Percentiles rank a stretch among this genome's conserved stretches.
Conservation (phyloP, 2,113 vertebrate genomes). For the Gadus macrocephalus region DNA sequence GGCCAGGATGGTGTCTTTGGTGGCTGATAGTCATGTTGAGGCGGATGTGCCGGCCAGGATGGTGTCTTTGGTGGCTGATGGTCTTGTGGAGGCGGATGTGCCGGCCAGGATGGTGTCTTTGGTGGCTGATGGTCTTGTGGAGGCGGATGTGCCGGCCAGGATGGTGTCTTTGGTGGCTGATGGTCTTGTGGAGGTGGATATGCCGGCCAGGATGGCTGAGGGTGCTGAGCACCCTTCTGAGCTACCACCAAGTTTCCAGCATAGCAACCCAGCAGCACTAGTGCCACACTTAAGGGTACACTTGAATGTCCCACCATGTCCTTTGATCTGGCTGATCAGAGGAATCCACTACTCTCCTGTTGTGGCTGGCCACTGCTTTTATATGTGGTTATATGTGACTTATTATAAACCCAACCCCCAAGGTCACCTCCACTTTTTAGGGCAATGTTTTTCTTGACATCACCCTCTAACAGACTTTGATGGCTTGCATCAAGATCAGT, state of each 20-base stretch:
- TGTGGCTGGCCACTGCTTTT: constrained; percentile 29
- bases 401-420: constrained; percentile 33
- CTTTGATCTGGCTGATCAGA: constrained; percentile 27
- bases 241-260: constrained; percentile 18
- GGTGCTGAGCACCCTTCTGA: constrained; percentile 8
- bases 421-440: constrained; percentile 25
- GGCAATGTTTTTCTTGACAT: background rate
- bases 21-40: background rate
- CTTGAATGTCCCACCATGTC: constrained; percentile 40
- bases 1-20: background rate
- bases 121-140: background rate
- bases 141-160: background rate
- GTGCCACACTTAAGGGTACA: constrained; percentile 25
- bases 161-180: background rate
- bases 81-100: background rate
- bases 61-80: background rate
- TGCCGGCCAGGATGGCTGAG: background rate
- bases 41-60: background rate
- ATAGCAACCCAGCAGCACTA: constrained; percentile 39
- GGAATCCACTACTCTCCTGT: constrained; percentile 14
- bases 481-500: background rate
- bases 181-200: background rate
- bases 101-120: background rate
- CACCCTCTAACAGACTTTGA: background rate
- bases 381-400: constrained; percentile 14